Evolutionary conservation across 2,797 vertebrate species (phyloP).

Genomic region (Poeciliopsis infans): DNA sequence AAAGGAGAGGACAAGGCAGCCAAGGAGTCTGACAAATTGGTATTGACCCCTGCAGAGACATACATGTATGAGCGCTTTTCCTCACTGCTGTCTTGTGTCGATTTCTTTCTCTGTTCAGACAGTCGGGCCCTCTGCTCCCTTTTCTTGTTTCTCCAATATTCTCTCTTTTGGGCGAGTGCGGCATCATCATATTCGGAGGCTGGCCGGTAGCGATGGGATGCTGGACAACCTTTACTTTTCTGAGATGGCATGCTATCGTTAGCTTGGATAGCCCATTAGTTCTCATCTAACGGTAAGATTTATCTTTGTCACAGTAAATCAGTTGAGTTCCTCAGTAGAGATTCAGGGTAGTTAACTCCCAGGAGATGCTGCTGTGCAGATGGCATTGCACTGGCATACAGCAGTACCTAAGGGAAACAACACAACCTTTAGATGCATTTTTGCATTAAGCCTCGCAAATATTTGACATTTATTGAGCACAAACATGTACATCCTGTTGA

Average conservation of each 20-base stretch:
- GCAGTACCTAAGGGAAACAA: slow-evolving; percentile 46
- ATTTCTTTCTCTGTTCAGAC: slow-evolving; percentile 49
- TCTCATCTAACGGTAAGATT: slow-evolving; percentile 41
- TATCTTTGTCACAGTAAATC: slow-evolving; percentile 16
- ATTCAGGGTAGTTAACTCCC: slow-evolving; percentile 6
- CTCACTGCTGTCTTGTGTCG: background rate
- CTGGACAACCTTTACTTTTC: slow-evolving; percentile 62
- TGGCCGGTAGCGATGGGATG: slow-evolving; percentile 73
- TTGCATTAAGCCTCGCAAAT: background rate
- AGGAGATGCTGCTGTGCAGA: slow-evolving; percentile 20
- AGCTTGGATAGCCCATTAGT: slow-evolving; percentile 48
- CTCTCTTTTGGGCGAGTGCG: slow-evolving; percentile 79
- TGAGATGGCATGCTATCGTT: slow-evolving; percentile 70
- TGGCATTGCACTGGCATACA: slow-evolving; percentile 45
- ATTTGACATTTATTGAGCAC: background rate
- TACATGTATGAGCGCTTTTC: slow-evolving; percentile 16
- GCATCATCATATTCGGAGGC: slow-evolving; percentile 76
- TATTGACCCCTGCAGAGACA: background rate
- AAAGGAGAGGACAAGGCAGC: slow-evolving; percentile 34
- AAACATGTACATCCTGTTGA: background rate
- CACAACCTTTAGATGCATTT: background rate
- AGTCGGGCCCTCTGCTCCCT: slow-evolving; percentile 82
- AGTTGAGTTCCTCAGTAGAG: slow-evolving; percentile 40
- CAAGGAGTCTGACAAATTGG: slow-evolving; percentile 21
- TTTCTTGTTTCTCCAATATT: slow-evolving; percentile 85